Evolutionary conservation across 2,797 vertebrate species (phyloP).

Genomic region (Scolopax bukidnonensis): DNA sequence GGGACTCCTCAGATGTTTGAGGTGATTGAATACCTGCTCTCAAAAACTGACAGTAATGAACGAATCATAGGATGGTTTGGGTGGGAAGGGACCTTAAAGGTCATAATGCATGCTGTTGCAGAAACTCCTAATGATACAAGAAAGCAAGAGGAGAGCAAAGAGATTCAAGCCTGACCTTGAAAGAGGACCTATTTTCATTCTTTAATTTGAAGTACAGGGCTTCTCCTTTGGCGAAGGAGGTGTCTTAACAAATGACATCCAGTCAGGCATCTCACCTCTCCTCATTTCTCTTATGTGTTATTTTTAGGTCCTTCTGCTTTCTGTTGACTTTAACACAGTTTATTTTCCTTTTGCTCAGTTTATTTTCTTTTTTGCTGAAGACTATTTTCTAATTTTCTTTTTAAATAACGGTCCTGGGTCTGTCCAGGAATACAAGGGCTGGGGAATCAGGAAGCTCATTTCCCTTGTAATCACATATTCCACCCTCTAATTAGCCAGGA

Average conservation of each 20-base stretch:
- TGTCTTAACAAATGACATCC: neutral
- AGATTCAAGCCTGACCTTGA: neutral
- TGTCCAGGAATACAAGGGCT: rapidly evolving
- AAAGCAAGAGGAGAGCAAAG: neutral
- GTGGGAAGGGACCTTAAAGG: neutral
- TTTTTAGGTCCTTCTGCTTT: neutral
- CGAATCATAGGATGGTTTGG: neutral
- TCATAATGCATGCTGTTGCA: neutral
- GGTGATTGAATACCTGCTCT: neutral
- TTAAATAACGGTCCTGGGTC: rapidly evolving
- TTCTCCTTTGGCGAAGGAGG: neutral
- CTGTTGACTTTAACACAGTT: neutral
- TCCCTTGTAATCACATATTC: neutral
- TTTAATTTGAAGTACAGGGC: rapidly evolving
- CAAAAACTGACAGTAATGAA: neutral
- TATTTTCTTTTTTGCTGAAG: neutral
- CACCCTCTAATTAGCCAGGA: neutral
- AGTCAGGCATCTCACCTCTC: neutral
- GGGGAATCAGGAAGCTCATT: neutral
- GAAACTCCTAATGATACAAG: neutral
- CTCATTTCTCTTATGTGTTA: neutral
- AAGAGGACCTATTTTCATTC: neutral
- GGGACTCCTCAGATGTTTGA: neutral
- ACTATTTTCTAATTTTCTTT: neutral
- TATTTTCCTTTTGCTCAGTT: neutral